phyloP scores from a whole-genome alignment of 37 sponge, comb jelly and placozoan species.

The Theonella swinhoei region DNA sequence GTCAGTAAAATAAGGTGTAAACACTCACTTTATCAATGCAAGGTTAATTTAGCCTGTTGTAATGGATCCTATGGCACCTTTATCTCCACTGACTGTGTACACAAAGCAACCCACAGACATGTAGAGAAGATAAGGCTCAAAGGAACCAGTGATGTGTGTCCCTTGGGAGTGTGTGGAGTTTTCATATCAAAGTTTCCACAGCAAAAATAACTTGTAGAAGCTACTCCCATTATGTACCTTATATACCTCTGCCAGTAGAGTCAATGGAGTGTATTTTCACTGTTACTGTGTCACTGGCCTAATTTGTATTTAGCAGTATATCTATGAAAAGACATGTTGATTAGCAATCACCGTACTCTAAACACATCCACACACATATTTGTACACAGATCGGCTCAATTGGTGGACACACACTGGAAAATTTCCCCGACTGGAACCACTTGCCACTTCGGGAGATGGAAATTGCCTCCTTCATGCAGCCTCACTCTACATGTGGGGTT shows the following conservation, averaged over 20 bases:
- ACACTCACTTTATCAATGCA: background rate
- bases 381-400: constrained; percentile 67
- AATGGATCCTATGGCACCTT: too few relatives aligned
- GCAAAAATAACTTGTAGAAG: background rate
- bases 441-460: constrained; percentile 93
- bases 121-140: background rate
- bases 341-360: too few relatives aligned
- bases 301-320: too few relatives aligned
- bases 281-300: too few relatives aligned
- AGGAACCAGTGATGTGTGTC: background rate
- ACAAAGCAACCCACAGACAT: background rate
- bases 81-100: background rate
- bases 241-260: background rate
- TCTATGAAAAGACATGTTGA: too few relatives aligned
- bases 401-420: constrained; percentile 84
- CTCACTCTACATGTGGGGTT: constrained; percentile 92
- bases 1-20: background rate
- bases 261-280: too few relatives aligned
- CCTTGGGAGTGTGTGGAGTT: background rate
- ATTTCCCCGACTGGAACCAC: constrained; percentile 69
- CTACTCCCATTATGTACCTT: background rate
- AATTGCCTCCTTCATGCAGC: constrained; percentile 98
- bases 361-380: too few relatives aligned
- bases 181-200: background rate
- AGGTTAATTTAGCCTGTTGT: background rate